Evolutionary conservation across 2,888 invertebrate genomes (phyloP), one percentile per base, ranked within the genome.

Genomic region (Drosophila subquinaria): DNA sequence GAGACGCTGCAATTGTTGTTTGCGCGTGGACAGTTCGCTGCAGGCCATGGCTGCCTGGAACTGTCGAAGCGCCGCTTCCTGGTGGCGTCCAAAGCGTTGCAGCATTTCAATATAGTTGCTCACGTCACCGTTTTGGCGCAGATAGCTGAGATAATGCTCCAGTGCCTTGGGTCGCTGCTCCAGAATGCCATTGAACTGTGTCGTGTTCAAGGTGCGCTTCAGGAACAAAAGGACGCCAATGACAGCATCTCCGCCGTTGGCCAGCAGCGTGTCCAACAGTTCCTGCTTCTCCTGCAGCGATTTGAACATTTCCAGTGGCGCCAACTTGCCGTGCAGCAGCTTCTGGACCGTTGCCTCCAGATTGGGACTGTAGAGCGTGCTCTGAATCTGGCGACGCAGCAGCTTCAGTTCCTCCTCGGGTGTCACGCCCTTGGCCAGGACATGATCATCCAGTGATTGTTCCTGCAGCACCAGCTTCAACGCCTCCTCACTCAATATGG

Each of bases 231-330:
- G 94, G 23, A 97, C 93, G 0, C 89, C 90, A 50, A 93, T 93
- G 76, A 97, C 95, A 27, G 95, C 95, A 94, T 97, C 96, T 27
- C 97, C 97, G 92, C 96, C 96, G 56, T 95, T 94, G 33, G 94
- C 93, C 35, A 97, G 93, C 0, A 97, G 95, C 68, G 95, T 95
- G 87, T 97, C 96, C 9, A 97, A 90, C 13, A 97, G 90, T 67
- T 95, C 94, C 40, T 95, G 95, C 92, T 97, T 97, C 78, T 95
- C 95, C 90, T 94, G 93, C 92, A 97, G 82, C 9, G 94, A 94
- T 60, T 94, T 93, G 57, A 95, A 95, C 2, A 92, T 89, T 56
- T 94, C 94, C 55, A 94, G 92, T 4, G 93, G 94, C 65, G 93
- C 94, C 1, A 92, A 90, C 9, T 95, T 93, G 0, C 95, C 95